These are phyloP conservation scores for Ophion ellenae DNA, from an alignment of 2,888 invertebrate species.

Conservation along the genomic window DNA sequence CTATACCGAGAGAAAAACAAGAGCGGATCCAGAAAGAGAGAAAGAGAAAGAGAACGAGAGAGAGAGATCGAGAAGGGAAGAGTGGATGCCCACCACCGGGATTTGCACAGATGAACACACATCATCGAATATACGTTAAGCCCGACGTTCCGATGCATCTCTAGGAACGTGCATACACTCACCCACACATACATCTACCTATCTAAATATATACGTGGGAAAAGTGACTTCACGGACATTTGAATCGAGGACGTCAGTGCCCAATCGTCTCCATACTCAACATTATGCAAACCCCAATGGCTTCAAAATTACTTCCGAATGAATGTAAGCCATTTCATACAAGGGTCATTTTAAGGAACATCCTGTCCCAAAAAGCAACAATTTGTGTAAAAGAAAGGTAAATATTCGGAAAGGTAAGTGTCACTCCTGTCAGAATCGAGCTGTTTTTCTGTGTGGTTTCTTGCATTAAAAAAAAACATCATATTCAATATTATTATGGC, in stretches of 20 bases:
- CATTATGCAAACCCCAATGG: neutral
- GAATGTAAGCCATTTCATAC: neutral
- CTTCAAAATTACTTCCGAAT: neutral
- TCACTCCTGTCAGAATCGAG: too few species aligned
- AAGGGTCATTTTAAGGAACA: neutral
- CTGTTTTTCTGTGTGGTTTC: too few species aligned
- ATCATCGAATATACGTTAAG: constrained; percentile 21
- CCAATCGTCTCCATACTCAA: neutral
- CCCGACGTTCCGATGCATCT: constrained; percentile 3
- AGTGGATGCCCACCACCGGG: constrained; percentile 31
- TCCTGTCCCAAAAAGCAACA: neutral
- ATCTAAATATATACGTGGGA: neutral
- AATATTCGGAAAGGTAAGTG: too few species aligned
- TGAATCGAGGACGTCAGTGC: neutral
- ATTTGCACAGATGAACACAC: constrained; percentile 50
- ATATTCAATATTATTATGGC: too few species aligned
- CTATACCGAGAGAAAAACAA: constrained; percentile 29
- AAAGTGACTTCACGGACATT: neutral
- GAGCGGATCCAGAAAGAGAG: neutral
- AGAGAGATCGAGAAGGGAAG: neutral
- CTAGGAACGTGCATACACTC: neutral
- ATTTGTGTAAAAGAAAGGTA: neutral
- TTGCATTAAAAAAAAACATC: too few species aligned
- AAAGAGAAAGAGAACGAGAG: constrained; percentile 1
- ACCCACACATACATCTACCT: neutral